Conservation (phyloP, 2,888 invertebrate genomes). For the Synanthedon andrenaeformis region DNA sequence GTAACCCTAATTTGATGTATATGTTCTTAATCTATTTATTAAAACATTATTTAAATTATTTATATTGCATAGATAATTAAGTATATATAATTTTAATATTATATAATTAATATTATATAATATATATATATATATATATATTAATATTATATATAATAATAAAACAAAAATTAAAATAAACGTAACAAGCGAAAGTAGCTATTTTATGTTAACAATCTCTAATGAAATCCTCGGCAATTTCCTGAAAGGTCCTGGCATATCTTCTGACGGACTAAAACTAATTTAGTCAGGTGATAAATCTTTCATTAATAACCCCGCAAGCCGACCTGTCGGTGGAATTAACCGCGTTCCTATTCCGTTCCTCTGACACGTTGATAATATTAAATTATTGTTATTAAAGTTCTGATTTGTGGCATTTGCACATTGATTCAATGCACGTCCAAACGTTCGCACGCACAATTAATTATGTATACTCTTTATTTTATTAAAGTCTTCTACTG, state of each 20-base stretch:
- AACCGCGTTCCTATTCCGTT: constrained; percentile 6
- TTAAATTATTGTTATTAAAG: constrained; percentile 1
- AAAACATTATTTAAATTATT: too few species aligned
- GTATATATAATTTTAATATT: too few species aligned
- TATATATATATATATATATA: too few species aligned
- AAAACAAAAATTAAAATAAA: too few species aligned
- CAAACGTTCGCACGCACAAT: too few species aligned
- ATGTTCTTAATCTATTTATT: too few species aligned
- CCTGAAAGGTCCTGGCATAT: not conserved
- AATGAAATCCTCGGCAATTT: not conserved
- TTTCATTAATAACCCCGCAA: constrained; percentile 14
- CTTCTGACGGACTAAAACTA: constrained; percentile 12
- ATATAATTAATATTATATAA: too few species aligned
- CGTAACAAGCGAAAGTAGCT: not conserved
- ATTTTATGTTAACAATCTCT: not conserved
- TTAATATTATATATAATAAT: too few species aligned
- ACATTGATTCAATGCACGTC: not conserved
- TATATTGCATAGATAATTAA: too few species aligned
- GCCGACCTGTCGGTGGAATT: constrained; percentile 12
- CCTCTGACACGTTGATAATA: not conserved
- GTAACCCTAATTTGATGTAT: too few species aligned
- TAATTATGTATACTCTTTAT: too few species aligned
- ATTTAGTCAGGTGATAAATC: constrained; percentile 31
- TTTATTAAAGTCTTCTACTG: too few species aligned
- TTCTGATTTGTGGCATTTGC: constrained; percentile 1